These are phyloP conservation scores for Amazona finschi DNA, from an alignment of 2,797 vertebrate genomes.

Conservation along the genomic window DNA sequence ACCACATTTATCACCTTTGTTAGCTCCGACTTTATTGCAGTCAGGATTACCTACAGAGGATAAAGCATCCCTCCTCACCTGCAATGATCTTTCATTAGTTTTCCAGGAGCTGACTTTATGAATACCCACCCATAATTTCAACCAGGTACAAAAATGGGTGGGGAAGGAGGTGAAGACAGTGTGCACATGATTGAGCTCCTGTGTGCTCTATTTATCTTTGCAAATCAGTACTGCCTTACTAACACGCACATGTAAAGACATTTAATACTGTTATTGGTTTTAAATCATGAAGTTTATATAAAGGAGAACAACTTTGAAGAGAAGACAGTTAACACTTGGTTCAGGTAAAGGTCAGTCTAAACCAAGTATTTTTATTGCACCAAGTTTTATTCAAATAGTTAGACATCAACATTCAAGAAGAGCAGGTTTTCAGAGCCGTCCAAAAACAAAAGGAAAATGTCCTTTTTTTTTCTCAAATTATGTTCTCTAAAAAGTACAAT, in stretches of 20 bases:
- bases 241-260: background rate
- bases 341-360: background rate
- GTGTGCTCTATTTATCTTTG: background rate
- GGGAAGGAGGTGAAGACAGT: background rate
- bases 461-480: background rate
- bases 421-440: background rate
- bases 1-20: background rate
- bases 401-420: background rate
- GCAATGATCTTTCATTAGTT: background rate
- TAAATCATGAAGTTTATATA: background rate
- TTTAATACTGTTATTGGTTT: background rate
- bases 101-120: background rate
- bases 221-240: background rate
- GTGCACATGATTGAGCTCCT: fast-evolving
- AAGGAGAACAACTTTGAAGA: background rate
- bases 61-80: background rate
- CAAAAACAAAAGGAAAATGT: background rate
- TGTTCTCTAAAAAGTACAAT: background rate
- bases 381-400: background rate
- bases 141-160: background rate
- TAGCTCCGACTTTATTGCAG: background rate
- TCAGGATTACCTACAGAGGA: background rate
- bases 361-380: background rate
- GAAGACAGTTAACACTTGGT: background rate
- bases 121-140: background rate